phyloP scores from a whole-genome alignment of 2,113 vertebrate genomes.

The Sturnus vulgaris region DNA sequence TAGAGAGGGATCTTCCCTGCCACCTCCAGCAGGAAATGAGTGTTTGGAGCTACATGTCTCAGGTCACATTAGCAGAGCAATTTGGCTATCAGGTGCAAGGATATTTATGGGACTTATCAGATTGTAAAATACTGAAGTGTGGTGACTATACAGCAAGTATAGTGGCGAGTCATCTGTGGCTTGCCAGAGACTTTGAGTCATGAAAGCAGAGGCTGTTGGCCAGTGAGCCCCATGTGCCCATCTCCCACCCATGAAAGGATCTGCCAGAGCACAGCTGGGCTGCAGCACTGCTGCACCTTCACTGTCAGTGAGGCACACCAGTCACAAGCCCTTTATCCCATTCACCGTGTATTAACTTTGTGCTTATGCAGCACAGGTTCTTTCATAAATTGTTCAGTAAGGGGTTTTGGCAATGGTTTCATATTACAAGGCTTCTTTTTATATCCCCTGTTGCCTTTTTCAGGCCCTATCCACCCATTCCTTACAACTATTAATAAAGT shows the following conservation, averaged over 20 bases:
- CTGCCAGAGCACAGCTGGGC: neutral
- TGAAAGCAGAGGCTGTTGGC: neutral
- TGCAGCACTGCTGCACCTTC: neutral
- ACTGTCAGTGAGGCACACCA: neutral
- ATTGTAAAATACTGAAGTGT: neutral
- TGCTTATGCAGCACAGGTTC: accelerated
- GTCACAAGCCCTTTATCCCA: accelerated
- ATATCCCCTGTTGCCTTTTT: neutral
- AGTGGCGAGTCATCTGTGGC: neutral
- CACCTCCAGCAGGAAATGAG: neutral
- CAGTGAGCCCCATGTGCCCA: neutral
- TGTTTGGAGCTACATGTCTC: neutral
- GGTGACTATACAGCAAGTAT: neutral
- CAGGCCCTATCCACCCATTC: neutral
- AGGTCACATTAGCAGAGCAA: neutral
- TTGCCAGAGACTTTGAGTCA: neutral
- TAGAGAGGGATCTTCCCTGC: neutral
- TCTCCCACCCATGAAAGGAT: neutral
- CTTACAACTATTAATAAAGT: conserved; percentile 41
- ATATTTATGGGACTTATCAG: neutral
- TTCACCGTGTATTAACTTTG: neutral
- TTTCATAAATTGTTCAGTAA: neutral
- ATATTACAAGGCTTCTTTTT: neutral
- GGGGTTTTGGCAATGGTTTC: neutral
- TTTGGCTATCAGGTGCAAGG: neutral